These are phyloP conservation scores for Manis javanica DNA, from an alignment of 2,797 vertebrate genomes.

Conservation along the genomic window DNA sequence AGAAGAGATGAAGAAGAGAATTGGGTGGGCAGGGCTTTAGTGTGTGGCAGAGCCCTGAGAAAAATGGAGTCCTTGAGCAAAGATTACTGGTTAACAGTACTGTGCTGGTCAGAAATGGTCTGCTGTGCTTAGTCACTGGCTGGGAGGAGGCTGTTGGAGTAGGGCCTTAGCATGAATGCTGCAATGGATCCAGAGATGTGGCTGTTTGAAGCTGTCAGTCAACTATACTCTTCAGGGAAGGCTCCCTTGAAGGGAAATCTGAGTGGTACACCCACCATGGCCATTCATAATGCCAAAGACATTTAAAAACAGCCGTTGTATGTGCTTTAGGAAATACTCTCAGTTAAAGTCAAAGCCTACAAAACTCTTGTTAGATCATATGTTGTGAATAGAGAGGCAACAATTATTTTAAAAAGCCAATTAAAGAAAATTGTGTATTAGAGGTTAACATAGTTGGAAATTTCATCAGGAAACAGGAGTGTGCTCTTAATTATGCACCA, in stretches of 20 bases:
- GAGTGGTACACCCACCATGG: background rate
- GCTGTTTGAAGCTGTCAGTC: background rate
- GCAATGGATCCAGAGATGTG: background rate
- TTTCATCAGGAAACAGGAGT: background rate
- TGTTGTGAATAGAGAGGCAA: background rate
- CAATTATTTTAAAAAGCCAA: background rate
- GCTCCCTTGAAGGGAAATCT: background rate
- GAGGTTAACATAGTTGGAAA: background rate
- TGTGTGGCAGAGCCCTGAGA: background rate
- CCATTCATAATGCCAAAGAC: background rate
- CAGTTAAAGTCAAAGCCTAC: slow-evolving; percentile 3
- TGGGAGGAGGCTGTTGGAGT: background rate
- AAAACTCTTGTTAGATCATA: background rate
- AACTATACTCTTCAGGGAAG: background rate
- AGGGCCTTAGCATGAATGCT: background rate
- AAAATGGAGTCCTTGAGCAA: background rate
- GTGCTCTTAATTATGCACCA: background rate
- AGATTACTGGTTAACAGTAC: background rate
- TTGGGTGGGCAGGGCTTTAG: too few species aligned
- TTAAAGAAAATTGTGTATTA: background rate
- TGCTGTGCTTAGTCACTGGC: background rate
- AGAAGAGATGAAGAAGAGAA: background rate
- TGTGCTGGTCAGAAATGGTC: background rate
- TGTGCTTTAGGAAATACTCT: background rate
- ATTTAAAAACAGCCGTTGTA: background rate